Conservation (phyloP, 2,797 vertebrate genomes). For the Pseudocheirus occidentalis region DNA sequence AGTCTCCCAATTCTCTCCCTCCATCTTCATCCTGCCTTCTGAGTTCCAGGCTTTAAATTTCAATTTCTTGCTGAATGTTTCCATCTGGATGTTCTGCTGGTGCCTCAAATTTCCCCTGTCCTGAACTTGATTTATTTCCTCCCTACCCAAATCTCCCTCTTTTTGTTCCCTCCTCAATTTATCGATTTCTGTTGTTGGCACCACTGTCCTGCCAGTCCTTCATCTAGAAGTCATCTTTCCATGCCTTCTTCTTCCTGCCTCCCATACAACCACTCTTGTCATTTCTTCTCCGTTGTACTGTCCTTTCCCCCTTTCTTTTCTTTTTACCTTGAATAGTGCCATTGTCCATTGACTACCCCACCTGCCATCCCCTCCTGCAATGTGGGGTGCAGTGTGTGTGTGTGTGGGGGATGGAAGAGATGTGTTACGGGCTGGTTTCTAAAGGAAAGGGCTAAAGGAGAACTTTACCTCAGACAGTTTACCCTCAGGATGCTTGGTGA, state of each 20-base stretch:
- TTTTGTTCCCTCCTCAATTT: background rate
- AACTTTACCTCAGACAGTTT: slow-evolving; percentile 55
- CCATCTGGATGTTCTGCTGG: background rate
- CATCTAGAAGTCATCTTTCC: background rate
- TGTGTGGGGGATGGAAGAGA: background rate
- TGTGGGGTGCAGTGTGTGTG: background rate
- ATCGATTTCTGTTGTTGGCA: background rate
- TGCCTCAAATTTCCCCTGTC: background rate
- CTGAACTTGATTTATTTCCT: background rate
- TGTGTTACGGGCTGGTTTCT: background rate
- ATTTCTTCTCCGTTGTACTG: background rate
- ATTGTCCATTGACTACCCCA: background rate
- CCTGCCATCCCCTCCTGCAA: background rate
- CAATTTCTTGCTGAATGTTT: background rate
- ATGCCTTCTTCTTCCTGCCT: background rate
- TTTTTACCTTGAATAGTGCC: background rate
- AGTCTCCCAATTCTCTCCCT: background rate
- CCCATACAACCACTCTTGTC: background rate
- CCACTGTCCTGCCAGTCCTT: background rate
- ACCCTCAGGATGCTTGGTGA: slow-evolving; percentile 27
- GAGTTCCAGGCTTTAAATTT: background rate
- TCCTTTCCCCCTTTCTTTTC: background rate
- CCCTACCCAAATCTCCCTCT: background rate
- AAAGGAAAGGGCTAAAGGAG: background rate
- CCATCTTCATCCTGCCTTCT: background rate